These are phyloP conservation scores for Chelonus insularis DNA, from an alignment of 1,140 invertebrate genomes.

Conservation along the genomic window DNA sequence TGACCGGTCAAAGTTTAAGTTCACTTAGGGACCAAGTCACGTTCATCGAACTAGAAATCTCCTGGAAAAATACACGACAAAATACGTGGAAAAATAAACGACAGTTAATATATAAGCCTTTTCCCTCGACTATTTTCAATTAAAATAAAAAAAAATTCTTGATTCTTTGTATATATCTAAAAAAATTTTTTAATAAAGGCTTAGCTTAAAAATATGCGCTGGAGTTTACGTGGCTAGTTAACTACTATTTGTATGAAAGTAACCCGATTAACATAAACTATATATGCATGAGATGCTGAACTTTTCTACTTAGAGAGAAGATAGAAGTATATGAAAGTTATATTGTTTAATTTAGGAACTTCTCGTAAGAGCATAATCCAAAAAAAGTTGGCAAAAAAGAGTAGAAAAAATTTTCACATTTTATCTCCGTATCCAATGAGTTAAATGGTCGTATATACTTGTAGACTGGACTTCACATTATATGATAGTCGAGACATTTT, in stretches of 20 bases:
- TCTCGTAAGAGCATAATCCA: no score
- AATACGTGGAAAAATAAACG: no score
- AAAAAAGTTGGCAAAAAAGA: neutral
- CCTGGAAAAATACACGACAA: no score
- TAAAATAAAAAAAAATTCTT: no score
- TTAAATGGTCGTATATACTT: neutral
- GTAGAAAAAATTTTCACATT: neutral
- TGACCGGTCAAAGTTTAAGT: no score
- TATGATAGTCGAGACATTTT: slow-evolving; percentile 22
- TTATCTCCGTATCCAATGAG: neutral
- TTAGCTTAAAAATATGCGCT: no score
- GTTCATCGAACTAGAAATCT: no score
- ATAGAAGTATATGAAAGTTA: neutral
- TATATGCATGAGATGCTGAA: slow-evolving; percentile 5
- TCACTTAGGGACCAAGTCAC: no score
- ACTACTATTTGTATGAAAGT: slow-evolving; percentile 5
- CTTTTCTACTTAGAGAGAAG: neutral
- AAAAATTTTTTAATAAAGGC: no score
- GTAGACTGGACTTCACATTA: neutral
- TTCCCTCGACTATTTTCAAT: no score
- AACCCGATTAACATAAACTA: neutral
- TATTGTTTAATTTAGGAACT: no score
- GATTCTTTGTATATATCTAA: no score
- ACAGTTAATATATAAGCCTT: neutral
- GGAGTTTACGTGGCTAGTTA: neutral